These are phyloP conservation scores for Pterobdella sp. DNA, from an alignment of 2,888 invertebrate genomes.

Conservation along the genomic window DNA sequence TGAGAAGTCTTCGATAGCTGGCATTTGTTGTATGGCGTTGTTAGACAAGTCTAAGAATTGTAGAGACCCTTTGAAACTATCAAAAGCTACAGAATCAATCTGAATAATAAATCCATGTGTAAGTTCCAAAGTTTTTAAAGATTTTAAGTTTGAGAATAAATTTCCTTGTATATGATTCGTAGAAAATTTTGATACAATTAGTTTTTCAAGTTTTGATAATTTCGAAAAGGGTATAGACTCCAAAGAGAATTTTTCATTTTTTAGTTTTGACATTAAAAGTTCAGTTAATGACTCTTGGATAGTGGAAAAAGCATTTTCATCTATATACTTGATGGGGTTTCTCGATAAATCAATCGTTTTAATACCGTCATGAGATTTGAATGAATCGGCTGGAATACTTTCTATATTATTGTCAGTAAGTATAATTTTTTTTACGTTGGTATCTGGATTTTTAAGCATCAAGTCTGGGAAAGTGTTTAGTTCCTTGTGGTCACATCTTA, in stretches of 20 bases:
- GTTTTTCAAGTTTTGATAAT: conserved; percentile 10
- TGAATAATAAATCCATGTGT: neutral
- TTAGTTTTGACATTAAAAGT: neutral
- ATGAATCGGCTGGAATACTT: neutral
- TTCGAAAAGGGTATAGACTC: neutral
- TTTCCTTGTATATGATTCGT: neutral
- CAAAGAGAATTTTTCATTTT: neutral
- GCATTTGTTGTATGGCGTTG: conserved; percentile 21
- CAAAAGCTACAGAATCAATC: neutral
- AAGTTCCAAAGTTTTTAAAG: conserved; percentile 13
- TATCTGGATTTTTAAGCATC: neutral
- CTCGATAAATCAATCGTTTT: neutral
- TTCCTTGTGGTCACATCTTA: neutral
- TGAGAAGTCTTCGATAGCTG: neutral
- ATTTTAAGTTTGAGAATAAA: neutral
- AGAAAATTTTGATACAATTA: conserved; percentile 13
- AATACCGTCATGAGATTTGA: neutral
- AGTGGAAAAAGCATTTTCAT: neutral
- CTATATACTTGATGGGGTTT: neutral
- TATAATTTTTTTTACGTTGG: neutral
- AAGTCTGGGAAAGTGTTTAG: neutral
- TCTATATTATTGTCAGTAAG: neutral
- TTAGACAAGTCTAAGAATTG: conserved; percentile 22
- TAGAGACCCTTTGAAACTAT: neutral
- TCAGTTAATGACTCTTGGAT: neutral